Evolutionary conservation across 2,797 vertebrate species (phyloP), one percentile per base, ranked within the genome.

Genomic region (Astyanax mexicanus): DNA sequence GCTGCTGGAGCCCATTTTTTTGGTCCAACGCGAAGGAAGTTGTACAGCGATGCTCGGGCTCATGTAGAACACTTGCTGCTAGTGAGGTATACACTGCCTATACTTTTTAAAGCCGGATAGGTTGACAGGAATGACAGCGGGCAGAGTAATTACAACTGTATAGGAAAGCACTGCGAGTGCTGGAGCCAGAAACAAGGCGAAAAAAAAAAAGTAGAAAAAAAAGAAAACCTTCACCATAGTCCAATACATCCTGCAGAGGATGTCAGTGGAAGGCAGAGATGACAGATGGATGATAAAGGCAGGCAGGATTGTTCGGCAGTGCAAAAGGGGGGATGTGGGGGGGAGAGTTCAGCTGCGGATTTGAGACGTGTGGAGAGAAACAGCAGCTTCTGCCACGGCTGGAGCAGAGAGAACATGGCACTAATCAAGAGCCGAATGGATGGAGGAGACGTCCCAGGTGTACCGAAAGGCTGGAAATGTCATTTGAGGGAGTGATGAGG

Each of bases 401-500:
- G 49, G 27, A 64, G 54, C 70, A 38, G 6, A 12, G 47, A 55
- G 64, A 69, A 79, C 71, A 69, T 23, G 25, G 21, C 0, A 44
- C 71, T 74, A 79, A 74, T 79, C 77, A 74, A 69, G 47, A 45
- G 45, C 45, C 9, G 12, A 21, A 64, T 62, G 21, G 66, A 68
- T 42, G 58, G 64, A 35, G 45, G 57, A 69, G 71, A 62, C 7
- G 11, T 77, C 64, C 52, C 74, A 19, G 45, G 64, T 77, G 79
- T 52, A 69, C 70, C 2, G n/a, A 57, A 11, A 51, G 61, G 49
- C 49, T 65, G 70, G 52, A 77, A 77, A 77, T 77, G 73, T 77
- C 74, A 81, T 77, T 69, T 81, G 54, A 65, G 58, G 61, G 61
- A 77, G 70, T 64, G 45, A 74, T 69, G 64, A 74, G 55, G 45